Conservation (phyloP, 2,113 vertebrate genomes). For the Chaenocephalus aceratus region DNA sequence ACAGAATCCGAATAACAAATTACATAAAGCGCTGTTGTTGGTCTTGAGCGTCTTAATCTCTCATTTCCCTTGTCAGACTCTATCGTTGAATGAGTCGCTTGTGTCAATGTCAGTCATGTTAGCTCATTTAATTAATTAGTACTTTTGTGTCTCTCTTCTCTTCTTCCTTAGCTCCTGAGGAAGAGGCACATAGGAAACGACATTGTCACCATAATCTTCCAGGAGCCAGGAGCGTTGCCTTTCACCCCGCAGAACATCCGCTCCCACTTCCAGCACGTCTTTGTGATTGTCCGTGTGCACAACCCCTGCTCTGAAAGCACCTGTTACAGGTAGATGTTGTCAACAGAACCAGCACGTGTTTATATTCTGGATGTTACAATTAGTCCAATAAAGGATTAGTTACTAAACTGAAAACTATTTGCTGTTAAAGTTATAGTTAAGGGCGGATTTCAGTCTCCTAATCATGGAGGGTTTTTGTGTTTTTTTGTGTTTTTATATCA, state of each 20-base stretch:
- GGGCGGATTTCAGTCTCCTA: too few relatives aligned
- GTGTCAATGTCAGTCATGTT: slow-evolving; percentile 17
- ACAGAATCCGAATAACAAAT: slow-evolving; percentile 54
- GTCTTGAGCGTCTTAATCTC: slow-evolving; percentile 31
- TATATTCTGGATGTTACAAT: too few relatives aligned
- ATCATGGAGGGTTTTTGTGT: too few relatives aligned
- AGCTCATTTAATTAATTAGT: slow-evolving; percentile 43
- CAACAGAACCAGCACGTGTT: background rate
- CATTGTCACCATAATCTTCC: slow-evolving; percentile 98
- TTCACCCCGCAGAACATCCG: slow-evolving; percentile 95
- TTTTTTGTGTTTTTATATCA: too few relatives aligned
- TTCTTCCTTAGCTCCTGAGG: slow-evolving; percentile 91
- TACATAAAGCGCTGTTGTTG: slow-evolving; percentile 70
- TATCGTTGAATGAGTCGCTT: slow-evolving; percentile 10
- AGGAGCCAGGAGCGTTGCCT: slow-evolving; percentile 91
- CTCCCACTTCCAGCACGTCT: slow-evolving; percentile 97
- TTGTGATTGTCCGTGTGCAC: slow-evolving; percentile 93
- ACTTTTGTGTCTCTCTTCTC: slow-evolving; percentile 1
- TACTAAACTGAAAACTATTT: too few relatives aligned
- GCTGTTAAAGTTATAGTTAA: too few relatives aligned
- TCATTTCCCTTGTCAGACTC: slow-evolving; percentile 43
- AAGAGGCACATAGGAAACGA: slow-evolving; percentile 98
- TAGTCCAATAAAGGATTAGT: too few relatives aligned
- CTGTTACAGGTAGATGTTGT: slow-evolving; percentile 89
- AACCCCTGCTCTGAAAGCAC: slow-evolving; percentile 90